phyloP scores from a whole-genome alignment of 2,797 vertebrate genomes.

The Chaunax sp. region DNA sequence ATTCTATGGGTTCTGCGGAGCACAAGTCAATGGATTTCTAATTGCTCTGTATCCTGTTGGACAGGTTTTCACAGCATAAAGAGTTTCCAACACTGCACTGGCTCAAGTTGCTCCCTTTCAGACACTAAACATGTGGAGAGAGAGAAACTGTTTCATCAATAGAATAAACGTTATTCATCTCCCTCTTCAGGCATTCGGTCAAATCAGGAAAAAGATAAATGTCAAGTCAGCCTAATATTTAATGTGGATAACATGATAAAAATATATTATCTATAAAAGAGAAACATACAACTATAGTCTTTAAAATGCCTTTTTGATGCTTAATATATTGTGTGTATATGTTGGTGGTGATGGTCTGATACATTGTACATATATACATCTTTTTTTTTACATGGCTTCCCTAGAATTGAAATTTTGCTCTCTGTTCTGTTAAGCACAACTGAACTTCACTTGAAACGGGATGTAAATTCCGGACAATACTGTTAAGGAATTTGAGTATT shows the following conservation, averaged over 20 bases:
- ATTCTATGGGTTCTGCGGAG: constrained; percentile 9
- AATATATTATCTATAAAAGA: constrained; percentile 6
- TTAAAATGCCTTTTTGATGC: constrained; percentile 1
- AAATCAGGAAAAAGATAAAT: constrained; percentile 13
- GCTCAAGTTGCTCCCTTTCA: constrained; percentile 60
- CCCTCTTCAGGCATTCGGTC: constrained; percentile 30
- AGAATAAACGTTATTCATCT: constrained; percentile 41
- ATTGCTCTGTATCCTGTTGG: constrained; percentile 23
- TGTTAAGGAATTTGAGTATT: no score
- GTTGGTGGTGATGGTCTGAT: not conserved
- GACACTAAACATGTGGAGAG: constrained; percentile 11
- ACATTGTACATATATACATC: not conserved
- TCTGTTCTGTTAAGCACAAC: not conserved
- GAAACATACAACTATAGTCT: not conserved
- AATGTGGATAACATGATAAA: not conserved
- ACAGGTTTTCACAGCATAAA: constrained; percentile 44
- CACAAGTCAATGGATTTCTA: not conserved
- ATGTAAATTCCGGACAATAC: no score
- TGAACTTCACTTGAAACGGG: not conserved
- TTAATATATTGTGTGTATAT: not conserved
- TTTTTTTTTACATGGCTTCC: not conserved
- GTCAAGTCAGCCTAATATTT: not conserved
- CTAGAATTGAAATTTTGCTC: not conserved
- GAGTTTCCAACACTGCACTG: constrained; percentile 20
- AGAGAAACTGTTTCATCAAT: constrained; percentile 40